phyloP scores from a whole-genome alignment of 2,888 invertebrate species.

The Epistrophe eligans region DNA sequence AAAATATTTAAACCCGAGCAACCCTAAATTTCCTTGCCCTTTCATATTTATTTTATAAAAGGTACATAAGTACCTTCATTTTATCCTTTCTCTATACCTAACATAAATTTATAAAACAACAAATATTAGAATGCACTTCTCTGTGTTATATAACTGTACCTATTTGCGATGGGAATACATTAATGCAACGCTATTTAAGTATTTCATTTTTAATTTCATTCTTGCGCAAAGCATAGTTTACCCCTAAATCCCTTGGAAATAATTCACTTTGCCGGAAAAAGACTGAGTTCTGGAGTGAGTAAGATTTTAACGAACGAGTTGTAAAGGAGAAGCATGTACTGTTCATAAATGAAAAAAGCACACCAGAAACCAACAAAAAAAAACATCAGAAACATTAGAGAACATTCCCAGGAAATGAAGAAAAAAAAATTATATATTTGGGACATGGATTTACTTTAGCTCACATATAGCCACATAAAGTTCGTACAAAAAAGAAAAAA shows the following conservation, averaged over 20 bases:
- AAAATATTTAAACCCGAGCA: background rate
- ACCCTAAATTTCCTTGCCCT: background rate
- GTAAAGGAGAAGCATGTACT: constrained; percentile 34
- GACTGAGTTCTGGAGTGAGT: constrained; percentile 15
- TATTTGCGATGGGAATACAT: constrained; percentile 9
- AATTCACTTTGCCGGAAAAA: constrained; percentile 55
- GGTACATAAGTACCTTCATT: background rate
- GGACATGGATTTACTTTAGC: constrained; percentile 45
- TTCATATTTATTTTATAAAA: background rate
- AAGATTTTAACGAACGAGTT: constrained; percentile 12
- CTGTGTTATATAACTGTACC: background rate
- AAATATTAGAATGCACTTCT: background rate
- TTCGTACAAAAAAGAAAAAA: background rate
- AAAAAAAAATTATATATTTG: constrained; percentile 37
- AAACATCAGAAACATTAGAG: background rate
- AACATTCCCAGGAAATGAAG: constrained; percentile 1
- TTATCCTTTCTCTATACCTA: background rate
- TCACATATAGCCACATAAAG: constrained; percentile 8
- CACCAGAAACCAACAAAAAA: constrained; percentile 8
- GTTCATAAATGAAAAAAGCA: constrained; percentile 18
- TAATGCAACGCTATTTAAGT: constrained; percentile 52
- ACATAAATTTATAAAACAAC: background rate
- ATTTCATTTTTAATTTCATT: constrained; percentile 62
- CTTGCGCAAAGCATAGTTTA: constrained; percentile 25
- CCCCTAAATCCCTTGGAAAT: constrained; percentile 46